phyloP scores from a whole-genome alignment of 2,113 vertebrate genomes.

The Notothenia coriiceps region DNA sequence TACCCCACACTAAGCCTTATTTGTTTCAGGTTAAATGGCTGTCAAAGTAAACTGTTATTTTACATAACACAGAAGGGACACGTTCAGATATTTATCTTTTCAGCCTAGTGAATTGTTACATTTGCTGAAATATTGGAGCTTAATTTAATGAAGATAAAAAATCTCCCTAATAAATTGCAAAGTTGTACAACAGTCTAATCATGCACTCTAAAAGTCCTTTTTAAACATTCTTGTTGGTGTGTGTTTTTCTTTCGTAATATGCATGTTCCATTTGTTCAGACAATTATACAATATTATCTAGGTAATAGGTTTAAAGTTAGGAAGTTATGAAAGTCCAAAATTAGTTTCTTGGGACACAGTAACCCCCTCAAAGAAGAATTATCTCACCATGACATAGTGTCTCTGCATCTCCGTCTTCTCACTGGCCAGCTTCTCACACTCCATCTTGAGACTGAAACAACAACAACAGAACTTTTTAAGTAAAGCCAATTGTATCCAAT shows the following conservation, averaged over 20 bases:
- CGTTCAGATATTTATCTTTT: background rate
- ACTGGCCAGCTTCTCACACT: slow-evolving; percentile 97
- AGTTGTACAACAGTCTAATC: slow-evolving; percentile 12
- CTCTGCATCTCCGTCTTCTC: slow-evolving; percentile 99
- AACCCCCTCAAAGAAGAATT: slow-evolving; percentile 30
- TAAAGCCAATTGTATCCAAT: background rate
- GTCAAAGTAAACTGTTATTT: background rate
- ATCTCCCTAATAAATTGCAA: slow-evolving; percentile 7
- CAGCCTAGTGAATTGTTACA: background rate
- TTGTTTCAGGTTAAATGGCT: slow-evolving; percentile 1
- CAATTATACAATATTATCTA: background rate
- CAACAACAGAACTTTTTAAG: slow-evolving; percentile 26
- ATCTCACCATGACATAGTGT: slow-evolving; percentile 97
- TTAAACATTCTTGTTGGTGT: background rate
- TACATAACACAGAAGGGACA: background rate
- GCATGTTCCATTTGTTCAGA: background rate
- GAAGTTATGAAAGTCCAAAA: too few species aligned
- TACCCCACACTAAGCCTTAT: background rate
- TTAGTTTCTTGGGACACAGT: background rate
- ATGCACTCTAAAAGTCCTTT: slow-evolving; percentile 18
- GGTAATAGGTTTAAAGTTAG: too few species aligned
- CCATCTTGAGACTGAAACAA: slow-evolving; percentile 92
- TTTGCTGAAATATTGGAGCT: slow-evolving; percentile 2
- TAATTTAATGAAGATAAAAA: background rate
- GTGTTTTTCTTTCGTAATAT: background rate